phyloP scores from a whole-genome alignment of 2,113 vertebrate genomes.

The Verasper variegatus region DNA sequence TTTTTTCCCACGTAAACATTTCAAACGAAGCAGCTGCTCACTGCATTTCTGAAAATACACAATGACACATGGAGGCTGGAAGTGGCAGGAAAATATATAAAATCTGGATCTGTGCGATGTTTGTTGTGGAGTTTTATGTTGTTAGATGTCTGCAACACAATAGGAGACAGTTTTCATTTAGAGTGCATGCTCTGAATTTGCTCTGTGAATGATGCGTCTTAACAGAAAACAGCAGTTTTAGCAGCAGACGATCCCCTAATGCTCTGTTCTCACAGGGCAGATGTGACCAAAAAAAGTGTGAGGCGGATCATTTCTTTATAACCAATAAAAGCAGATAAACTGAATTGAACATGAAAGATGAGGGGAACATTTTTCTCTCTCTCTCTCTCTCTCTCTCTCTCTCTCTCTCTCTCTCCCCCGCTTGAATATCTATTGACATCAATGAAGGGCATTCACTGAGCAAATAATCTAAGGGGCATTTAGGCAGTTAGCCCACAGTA shows the following conservation, averaged over 20 bases:
- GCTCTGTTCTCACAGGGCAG: constrained; percentile 13
- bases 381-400: background rate
- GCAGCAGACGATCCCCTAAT: constrained; percentile 28
- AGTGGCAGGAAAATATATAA: constrained; percentile 2
- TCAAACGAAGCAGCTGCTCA: constrained; percentile 21
- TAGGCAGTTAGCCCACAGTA: constrained; percentile 47
- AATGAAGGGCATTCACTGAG: constrained; percentile 36
- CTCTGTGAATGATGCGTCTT: constrained; percentile 33
- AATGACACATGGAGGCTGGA: constrained; percentile 8
- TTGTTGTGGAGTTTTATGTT: constrained; percentile 20
- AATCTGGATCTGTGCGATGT: background rate
- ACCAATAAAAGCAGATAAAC: background rate
- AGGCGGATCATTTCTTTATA: background rate
- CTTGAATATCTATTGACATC: constrained; percentile 31
- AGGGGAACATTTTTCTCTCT: background rate
- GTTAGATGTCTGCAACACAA: constrained; percentile 20
- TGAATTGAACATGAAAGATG: constrained; percentile 11
- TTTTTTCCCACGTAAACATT: constrained; percentile 18
- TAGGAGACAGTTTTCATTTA: constrained; percentile 28
- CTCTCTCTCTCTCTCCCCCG: constrained; percentile 3
- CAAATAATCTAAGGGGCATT: constrained; percentile 44
- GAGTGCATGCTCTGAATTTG: constrained; percentile 35
- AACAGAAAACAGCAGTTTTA: constrained; percentile 31
- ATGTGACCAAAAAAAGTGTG: constrained; percentile 8
- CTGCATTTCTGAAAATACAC: constrained; percentile 8